Evolutionary conservation across 2,797 vertebrate species (phyloP).

Genomic region (Tokudaia tokunoshimensis): DNA sequence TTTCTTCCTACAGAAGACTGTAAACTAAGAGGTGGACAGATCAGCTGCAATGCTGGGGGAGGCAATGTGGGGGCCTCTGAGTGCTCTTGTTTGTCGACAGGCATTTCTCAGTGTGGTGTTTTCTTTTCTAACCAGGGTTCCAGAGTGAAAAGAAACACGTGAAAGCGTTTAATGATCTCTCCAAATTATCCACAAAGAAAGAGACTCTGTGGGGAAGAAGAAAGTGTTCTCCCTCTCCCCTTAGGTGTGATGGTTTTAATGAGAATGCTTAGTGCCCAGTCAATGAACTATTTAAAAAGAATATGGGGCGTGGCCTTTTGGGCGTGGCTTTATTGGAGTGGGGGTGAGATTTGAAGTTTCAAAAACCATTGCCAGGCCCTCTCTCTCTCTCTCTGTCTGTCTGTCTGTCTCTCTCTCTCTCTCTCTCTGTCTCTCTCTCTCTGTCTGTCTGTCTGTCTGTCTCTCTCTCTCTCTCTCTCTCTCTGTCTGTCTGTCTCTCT

Average conservation of each 20-base stretch:
- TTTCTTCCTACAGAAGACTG: not conserved
- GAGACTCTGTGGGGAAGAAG: not conserved
- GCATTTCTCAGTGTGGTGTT: not conserved
- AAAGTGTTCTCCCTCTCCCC: too few relatives aligned
- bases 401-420: not conserved
- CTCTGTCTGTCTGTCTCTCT: rapidly evolving
- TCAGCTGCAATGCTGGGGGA: not conserved
- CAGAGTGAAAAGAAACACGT: slow-evolving; percentile 15
- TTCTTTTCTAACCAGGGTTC: not conserved
- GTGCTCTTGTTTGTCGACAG: not conserved
- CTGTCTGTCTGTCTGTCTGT: not conserved
- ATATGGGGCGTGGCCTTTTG: not conserved
- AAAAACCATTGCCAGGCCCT: not conserved
- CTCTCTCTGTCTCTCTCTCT: rapidly evolving
- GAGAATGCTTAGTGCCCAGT: not conserved
- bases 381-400: not conserved
- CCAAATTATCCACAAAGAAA: slow-evolving; percentile 23
- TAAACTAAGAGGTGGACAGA: not conserved
- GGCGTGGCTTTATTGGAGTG: not conserved
- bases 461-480: not conserved
- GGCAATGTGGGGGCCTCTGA: too few relatives aligned
- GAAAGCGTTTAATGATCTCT: not conserved
- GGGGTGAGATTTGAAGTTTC: not conserved
- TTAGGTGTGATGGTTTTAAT: not conserved
- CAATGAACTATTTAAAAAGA: not conserved